Evolutionary conservation across 2,113 vertebrate genomes (phyloP), one percentile per base, ranked within the genome.

Genomic region (Gyps fulvus): DNA sequence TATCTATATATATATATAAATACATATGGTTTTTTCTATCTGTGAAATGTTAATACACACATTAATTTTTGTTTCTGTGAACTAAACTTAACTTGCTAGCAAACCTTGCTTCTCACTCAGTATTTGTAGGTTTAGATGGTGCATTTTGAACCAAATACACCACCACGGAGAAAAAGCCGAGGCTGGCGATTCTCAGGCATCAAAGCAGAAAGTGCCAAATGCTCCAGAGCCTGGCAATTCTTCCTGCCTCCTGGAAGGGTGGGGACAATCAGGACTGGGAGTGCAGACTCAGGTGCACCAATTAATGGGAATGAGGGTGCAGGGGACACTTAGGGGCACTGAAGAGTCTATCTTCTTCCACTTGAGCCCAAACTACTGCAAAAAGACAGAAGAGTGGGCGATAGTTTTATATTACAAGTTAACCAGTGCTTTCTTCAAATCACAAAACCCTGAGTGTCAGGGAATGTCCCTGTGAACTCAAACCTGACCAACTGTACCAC

Each of bases 101-200:
- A 67, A 87, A 67, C 32, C 5, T 29, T 69, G 9, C 16, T 61
- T 11, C 59, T 76, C 23, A 23, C 10, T 61, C 58, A 45, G 8
- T 77, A 66, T 45, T 71, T 27, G 32, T 32, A 61, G 20, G 20
- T 49, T 82, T 57, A 72, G n/a, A 38, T 9, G 16, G 20, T 66
- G 15, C 32, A 15, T 72, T 82, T 50, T 2, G 1, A 62, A 21
- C 16, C 50, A 55, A 81, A 71, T 11, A 66, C 0, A 1, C 7
- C 32, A 65, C 25, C 13, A 66, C 0, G 1, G 21, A 76, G 34
- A 59, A 76, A 70, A 71, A 55, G 17, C 9, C 0, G 1, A 73
- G 27, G 16, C n/a, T 67, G 23, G 45, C 1, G 1, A 36, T 69
- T 62, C 34, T 69, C 36, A 57, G 61, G 36, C 32, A 72, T 23